Evolutionary conservation across 2,113 vertebrate genomes (phyloP).

Genomic region (Psephotus haematonotus): DNA sequence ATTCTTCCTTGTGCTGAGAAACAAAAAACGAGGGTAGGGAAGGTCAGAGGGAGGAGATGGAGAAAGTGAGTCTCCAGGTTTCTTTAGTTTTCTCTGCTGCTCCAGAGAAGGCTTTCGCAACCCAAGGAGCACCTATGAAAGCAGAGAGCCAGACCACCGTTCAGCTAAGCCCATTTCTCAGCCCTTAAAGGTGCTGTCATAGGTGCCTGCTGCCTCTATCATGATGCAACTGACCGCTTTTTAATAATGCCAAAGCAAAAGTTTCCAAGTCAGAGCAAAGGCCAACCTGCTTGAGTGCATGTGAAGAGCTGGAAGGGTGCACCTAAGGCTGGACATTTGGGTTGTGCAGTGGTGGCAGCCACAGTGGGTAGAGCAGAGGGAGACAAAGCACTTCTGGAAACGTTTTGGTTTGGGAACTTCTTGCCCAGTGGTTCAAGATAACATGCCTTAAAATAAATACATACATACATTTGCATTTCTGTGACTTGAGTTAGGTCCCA

Average conservation of each 20-base stretch:
- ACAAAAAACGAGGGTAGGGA: not conserved
- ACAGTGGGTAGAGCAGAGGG: not conserved
- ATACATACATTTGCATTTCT: not conserved
- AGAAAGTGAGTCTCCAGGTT: not conserved
- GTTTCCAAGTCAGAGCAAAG: not conserved
- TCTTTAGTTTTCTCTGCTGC: not conserved
- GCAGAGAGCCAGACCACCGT: not conserved
- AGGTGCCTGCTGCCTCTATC: fast-evolving
- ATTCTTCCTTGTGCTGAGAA: not conserved
- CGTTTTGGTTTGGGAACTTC: not conserved
- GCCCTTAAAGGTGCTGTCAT: not conserved
- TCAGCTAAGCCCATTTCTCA: not conserved
- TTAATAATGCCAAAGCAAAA: not conserved
- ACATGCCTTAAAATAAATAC: not conserved
- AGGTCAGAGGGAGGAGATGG: not conserved
- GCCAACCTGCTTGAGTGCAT: fast-evolving
- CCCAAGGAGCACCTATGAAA: not conserved
- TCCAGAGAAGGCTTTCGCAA: not conserved
- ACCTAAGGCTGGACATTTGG: not conserved
- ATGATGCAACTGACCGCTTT: not conserved
- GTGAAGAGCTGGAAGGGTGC: not conserved
- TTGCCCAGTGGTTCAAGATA: not conserved
- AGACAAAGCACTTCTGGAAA: not conserved
- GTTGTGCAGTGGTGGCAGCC: not conserved
- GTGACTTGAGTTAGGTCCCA: not conserved